Base-by-base conservation (phyloP, 2,888 invertebrate species). In the Tinea semifulvella region DNA sequence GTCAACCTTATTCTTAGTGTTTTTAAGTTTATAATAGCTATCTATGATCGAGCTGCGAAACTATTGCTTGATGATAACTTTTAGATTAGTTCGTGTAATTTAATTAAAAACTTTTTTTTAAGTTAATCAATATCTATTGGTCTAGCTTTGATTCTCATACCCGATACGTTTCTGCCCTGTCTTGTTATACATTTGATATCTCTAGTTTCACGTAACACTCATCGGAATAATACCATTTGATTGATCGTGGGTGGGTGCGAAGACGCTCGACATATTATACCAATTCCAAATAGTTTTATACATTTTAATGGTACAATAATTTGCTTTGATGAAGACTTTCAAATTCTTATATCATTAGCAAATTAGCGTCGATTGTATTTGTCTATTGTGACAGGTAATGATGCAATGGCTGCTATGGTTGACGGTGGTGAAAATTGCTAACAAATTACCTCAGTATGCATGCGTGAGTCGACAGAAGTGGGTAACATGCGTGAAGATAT, bases 401-500 rank as follows among this genome's bases (percentile, higher is more conserved):
- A 31, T 13, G 31, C n/a, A 31, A 31, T 31, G 31, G 4, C 31
- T 31, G 31, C 31, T 31, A 31, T 11, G n/a, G 31, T 27, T n/a
- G 4, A 27, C 11, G 11, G 11, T n/a, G 11, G 27, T 27, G 27
- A 7, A 3, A 27, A 27, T n/a, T 27, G 27, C 27, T 27, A 27
- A 27, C 27, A 11, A 14, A 31, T 31, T 31, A 31, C 31, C 31
- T 31, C n/a, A 11, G 14, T 31, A 31, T 2, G 31, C 31, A 13
- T n/a, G 13, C 31, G 31, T n/a, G n/a, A n/a, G 25, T 18, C 17
- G 36, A 18, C 7, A 36, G 2, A 36, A 36, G 36, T 36, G 36
- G 36, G 36, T 36, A 40, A 40, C 40, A 40, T 22, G 17, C n/a
- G 40, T 40, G 40, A 40, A 20, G n/a, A n/a, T n/a, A n/a, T n/a